Evolutionary conservation across 2,888 invertebrate species (phyloP).

Genomic region (Sussaba pulchella): DNA sequence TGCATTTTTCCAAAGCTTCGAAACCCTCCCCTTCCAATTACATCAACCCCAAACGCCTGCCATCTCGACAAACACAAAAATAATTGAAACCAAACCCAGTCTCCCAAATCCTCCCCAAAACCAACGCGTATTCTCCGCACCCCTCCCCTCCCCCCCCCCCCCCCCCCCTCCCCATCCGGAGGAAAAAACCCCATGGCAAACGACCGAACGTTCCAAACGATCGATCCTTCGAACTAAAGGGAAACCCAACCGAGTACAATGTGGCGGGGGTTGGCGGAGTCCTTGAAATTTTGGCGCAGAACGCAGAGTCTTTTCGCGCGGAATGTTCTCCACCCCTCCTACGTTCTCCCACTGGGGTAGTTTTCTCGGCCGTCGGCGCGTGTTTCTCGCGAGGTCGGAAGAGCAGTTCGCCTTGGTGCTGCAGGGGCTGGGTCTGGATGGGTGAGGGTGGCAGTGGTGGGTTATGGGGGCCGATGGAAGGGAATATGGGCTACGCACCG

Average conservation of each 20-base stretch:
- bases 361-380: neutral
- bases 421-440: slow-evolving; percentile 40
- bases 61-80: no score
- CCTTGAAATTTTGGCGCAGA: slow-evolving; percentile 54
- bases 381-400: slow-evolving; percentile 4
- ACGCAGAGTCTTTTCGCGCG: slow-evolving; percentile 55
- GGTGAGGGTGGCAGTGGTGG: neutral
- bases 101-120: no score
- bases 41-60: no score
- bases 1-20: neutral
- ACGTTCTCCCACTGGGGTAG: neutral
- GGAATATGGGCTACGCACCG: neutral
- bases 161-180: no score
- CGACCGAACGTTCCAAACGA: slow-evolving; percentile 3
- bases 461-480: neutral
- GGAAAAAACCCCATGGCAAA: no score
- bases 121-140: no score
- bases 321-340: slow-evolving; percentile 29
- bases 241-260: neutral
- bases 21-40: no score
- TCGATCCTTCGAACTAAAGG: slow-evolving; percentile 39
- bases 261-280: slow-evolving; percentile 28
- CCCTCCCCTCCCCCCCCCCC: no score
- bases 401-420: slow-evolving; percentile 19
- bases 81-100: no score